Conservation (phyloP, 2,888 invertebrate species). For the Galerucella nymphaeae region DNA sequence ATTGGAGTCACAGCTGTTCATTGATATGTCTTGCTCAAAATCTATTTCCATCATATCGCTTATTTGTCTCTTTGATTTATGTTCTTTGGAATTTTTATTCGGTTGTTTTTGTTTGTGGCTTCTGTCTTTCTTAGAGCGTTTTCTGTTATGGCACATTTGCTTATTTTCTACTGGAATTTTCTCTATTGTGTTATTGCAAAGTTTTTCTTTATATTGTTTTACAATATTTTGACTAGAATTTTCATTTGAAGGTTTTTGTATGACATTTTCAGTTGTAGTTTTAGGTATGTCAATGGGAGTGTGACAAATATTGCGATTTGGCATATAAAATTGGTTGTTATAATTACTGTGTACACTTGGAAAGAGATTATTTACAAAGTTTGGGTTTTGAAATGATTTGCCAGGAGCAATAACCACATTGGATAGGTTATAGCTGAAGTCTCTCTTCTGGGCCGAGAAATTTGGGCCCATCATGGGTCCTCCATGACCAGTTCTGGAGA, state of each 20-base stretch:
- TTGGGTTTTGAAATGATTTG: slow-evolving; percentile 47
- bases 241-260: slow-evolving; percentile 27
- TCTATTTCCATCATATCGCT: slow-evolving; percentile 45
- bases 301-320: slow-evolving; percentile 25
- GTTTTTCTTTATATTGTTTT: slow-evolving; percentile 41
- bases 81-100: slow-evolving; percentile 39
- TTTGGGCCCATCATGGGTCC: slow-evolving; percentile 28
- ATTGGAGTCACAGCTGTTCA: slow-evolving; percentile 26
- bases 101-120: slow-evolving; percentile 30
- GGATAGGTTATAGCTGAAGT: slow-evolving; percentile 30
- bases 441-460: slow-evolving; percentile 38
- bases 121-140: slow-evolving; percentile 25
- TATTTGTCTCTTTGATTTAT: slow-evolving; percentile 36
- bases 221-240: slow-evolving; percentile 46
- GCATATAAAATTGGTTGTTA: slow-evolving; percentile 13
- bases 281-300: slow-evolving; percentile 18
- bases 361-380: slow-evolving; percentile 46
- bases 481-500: slow-evolving; percentile 24
- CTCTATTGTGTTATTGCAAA: slow-evolving; percentile 30
- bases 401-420: slow-evolving; percentile 33
- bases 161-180: slow-evolving; percentile 14
- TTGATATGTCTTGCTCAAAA: slow-evolving; percentile 34
- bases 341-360: slow-evolving; percentile 34
- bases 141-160: slow-evolving; percentile 24
- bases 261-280: slow-evolving; percentile 12